These are phyloP conservation scores for Bagarius yarrelli DNA, from an alignment of 2,113 vertebrate genomes.

Conservation along the genomic window DNA sequence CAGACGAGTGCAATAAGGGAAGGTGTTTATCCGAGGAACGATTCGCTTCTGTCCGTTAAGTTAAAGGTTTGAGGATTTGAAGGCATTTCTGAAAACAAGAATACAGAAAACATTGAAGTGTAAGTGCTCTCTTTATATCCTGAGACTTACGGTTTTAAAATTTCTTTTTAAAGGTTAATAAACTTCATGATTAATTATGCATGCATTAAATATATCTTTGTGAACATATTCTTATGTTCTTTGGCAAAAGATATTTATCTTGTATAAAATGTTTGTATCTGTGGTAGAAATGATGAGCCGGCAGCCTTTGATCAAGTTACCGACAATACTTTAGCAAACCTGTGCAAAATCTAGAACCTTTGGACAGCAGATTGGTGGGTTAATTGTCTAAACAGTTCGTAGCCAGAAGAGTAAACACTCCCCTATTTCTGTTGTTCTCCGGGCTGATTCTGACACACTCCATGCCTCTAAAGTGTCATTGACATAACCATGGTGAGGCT, in stretches of 20 bases:
- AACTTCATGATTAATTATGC: not conserved
- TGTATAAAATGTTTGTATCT: not conserved
- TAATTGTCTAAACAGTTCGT: constrained; percentile 21
- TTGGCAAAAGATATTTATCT: not conserved
- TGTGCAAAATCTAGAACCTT: constrained; percentile 2
- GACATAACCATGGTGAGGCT: constrained; percentile 25
- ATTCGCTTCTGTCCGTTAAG: not conserved
- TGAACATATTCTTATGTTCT: not conserved
- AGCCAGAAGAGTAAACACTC: constrained; percentile 30
- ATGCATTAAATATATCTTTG: not conserved
- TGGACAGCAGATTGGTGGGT: constrained; percentile 20
- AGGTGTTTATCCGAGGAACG: constrained; percentile 1
- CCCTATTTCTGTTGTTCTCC: constrained; percentile 24
- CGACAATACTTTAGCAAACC: not conserved
- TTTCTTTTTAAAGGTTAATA: not conserved
- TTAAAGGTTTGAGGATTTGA: not conserved
- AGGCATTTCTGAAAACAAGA: not conserved
- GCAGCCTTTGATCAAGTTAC: not conserved
- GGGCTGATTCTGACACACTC: constrained; percentile 39
- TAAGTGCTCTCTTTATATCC: constrained; percentile 20
- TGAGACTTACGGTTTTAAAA: not conserved
- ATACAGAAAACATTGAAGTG: not conserved
- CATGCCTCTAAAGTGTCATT: constrained; percentile 43
- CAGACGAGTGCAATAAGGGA: constrained; percentile 27
- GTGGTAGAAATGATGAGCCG: not conserved